Base-by-base conservation (phyloP, 1,140 invertebrate species). In the Dendrolimus punctatus region DNA sequence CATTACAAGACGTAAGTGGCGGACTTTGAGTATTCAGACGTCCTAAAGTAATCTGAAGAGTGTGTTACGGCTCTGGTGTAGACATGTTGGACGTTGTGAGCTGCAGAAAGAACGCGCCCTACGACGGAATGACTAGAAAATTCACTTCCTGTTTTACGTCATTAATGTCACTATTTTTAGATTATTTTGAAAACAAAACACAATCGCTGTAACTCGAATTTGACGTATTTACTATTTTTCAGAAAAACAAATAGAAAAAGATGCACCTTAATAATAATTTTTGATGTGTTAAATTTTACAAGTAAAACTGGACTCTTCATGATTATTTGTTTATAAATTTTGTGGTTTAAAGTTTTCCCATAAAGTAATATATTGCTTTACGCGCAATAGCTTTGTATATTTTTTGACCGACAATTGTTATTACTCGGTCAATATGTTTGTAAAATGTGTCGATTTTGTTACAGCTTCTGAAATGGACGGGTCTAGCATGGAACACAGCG, bases 401-500 rank as follows among this genome's bases (percentile, higher is more conserved):
- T 46, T 46, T 40, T 40, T 8, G 4, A 5, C 40, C 10, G 9
- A 6, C 41, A 40, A 10, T n/a, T 23, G 8, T 40, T 44, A 36
- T 6, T 23, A 55, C n/a, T 49, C 23, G 23, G 23, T 23, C 23
- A 23, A 44, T 8, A 8, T 38, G 8, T 49, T 8, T 36, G 41
- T 37, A 45, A 44, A 10, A 44, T 3, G 23, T 49, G 40, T 46
- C 53, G 45, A 47, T 53, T 40, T 55, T 45, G 46, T 45, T 6
- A 38, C 53, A 46, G 39, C 52, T 40, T 53, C 53, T 57, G 67
- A 68, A 68, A 85, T 85, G 80, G 81, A 85, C 57, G 70, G 67
- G 48, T 64, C 68, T 55, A 60, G 57, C 48, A 43, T 69, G 36
- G 81, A 85, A 40, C 78, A 80, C 51, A 85, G 81, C 55, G 81